phyloP scores from a whole-genome alignment of 2,888 invertebrate species.

The Sturmia bella region DNA sequence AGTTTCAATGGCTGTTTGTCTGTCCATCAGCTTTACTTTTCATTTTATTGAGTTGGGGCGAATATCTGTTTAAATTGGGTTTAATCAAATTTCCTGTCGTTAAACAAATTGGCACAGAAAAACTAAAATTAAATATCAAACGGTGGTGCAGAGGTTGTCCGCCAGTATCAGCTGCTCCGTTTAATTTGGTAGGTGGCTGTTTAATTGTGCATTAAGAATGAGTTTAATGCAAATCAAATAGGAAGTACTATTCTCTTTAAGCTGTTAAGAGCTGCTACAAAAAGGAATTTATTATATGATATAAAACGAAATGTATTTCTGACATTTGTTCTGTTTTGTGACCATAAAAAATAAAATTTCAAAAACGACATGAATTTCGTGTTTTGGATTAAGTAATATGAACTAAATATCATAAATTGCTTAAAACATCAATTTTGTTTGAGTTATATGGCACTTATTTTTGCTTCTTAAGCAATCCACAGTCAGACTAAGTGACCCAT shows the following conservation, averaged over 20 bases:
- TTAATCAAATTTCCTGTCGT: conserved; percentile 68
- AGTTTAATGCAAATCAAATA: not conserved
- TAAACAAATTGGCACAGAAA: conserved; percentile 58
- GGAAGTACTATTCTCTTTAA: conserved; percentile 44
- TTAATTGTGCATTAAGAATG: conserved; percentile 23
- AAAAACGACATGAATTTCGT: conserved; percentile 47
- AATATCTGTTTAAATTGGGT: conserved; percentile 54
- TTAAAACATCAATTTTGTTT: not conserved
- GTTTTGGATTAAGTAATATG: conserved; percentile 41
- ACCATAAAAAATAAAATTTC: not conserved
- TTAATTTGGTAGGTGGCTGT: conserved; percentile 51
- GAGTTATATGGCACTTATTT: not conserved
- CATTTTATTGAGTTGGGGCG: conserved; percentile 31
- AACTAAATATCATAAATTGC: conserved; percentile 53
- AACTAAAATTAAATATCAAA: conserved; percentile 39
- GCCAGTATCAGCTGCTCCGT: not conserved
- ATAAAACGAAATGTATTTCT: not conserved
- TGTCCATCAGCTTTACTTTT: conserved; percentile 3
- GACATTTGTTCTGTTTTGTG: not conserved
- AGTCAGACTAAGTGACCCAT: too few species aligned
- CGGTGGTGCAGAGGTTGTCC: conserved; percentile 21
- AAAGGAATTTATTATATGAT: too few species aligned
- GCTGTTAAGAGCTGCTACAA: conserved; percentile 9
- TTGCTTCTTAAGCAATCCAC: too few species aligned
- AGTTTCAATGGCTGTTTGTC: not conserved